Evolutionary conservation across 1,140 invertebrate genomes (phyloP).

Genomic region (Heliconius hewitsoni): DNA sequence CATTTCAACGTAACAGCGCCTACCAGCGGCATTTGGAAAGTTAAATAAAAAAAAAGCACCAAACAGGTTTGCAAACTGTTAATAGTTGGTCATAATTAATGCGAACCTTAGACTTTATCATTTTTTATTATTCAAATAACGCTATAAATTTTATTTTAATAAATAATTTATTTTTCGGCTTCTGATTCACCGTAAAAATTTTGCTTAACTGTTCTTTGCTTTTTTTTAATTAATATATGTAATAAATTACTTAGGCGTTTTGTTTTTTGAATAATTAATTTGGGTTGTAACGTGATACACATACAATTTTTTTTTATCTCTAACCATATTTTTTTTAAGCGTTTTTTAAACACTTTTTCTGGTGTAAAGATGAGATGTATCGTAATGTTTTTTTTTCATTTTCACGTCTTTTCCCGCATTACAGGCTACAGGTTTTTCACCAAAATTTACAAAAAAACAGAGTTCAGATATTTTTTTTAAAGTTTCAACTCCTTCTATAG

Average conservation of each 20-base stretch:
- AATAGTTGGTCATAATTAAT: conserved; percentile 6
- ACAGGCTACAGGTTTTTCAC: too few relatives aligned
- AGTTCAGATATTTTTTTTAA: too few relatives aligned
- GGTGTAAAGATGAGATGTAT: too few relatives aligned
- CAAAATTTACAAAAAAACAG: too few relatives aligned
- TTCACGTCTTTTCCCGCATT: too few relatives aligned
- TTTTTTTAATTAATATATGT: background rate
- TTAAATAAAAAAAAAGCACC: background rate
- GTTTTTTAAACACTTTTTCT: too few relatives aligned
- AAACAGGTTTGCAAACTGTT: conserved; percentile 1
- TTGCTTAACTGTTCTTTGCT: background rate
- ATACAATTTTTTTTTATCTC: too few relatives aligned
- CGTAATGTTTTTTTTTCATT: too few relatives aligned
- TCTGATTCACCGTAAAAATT: background rate
- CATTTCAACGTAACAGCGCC: background rate
- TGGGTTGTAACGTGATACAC: too few relatives aligned
- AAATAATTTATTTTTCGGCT: conserved; percentile 1
- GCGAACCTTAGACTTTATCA: background rate
- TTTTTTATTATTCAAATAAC: conserved; percentile 10
- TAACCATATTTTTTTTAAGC: too few relatives aligned
- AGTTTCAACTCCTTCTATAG: too few relatives aligned
- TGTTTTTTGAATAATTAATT: background rate
- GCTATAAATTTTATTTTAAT: background rate
- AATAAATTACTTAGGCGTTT: background rate
- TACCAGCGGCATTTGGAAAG: background rate